Evolutionary conservation across 2,113 vertebrate species (phyloP), one percentile per base, ranked within the genome.

Genomic region (Mystacornis crossleyi): DNA sequence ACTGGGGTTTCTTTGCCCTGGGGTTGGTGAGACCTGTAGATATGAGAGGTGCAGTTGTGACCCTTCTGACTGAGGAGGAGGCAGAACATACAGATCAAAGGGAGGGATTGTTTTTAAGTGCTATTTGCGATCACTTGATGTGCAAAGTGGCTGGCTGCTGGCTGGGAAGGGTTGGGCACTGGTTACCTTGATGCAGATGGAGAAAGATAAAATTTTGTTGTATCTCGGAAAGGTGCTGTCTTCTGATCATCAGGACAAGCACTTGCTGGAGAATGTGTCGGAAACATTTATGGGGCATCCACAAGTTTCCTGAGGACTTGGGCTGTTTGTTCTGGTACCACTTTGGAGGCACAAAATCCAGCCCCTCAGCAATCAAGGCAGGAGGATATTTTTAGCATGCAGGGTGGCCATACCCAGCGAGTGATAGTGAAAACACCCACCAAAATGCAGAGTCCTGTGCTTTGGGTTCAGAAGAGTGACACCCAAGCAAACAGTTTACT

Each of bases 81-180:
- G 55, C 48, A 81, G 50, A 79, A 58, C n/a, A 20, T 15, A 6
- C 45, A 75, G 69, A 81, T 81, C 43, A 71, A 64, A 95, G 60
- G 23, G 28, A 40, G 58, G 16, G 31, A 18, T 34, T 57, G 31
- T 34, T 57, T 73, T 78, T 31, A 38, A 69, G 28, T 54, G 40
- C 31, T 0, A 0, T 67, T 84, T n/a, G 43, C 70, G 67, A 2
- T 64, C 3, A 1, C 54, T 69, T 0, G 1, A 6, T 54, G 16
- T 61, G 42, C 19, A 20, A 26, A 61, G 34, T 50, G 31, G 2
- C 72, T 60, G 70, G 10, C 40, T 85, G 69, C 40, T 53, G 25
- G 8, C 60, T 86, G 78, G 66, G 67, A 51, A 72, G 33, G 11
- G 38, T 19, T 91, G 53, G 42, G 40, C 34, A 5, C n/a, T 15